Conservation (phyloP, 2,113 vertebrate genomes). For the Pygoscelis adeliae region DNA sequence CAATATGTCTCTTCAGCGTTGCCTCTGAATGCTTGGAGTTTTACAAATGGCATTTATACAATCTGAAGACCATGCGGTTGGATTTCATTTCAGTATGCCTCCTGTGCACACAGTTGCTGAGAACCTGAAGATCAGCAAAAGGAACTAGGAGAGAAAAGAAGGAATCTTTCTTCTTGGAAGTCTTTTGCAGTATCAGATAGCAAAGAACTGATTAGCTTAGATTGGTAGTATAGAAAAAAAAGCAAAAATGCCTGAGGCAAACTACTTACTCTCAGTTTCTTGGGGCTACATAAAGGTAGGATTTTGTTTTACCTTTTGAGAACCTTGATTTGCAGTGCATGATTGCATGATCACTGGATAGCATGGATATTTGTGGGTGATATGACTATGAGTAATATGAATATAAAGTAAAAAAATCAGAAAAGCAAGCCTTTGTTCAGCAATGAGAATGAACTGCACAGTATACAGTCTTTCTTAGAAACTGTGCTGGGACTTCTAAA, state of each 20-base stretch:
- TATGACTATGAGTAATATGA: neutral
- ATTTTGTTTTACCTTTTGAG: slow-evolving; percentile 56
- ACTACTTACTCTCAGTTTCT: slow-evolving; percentile 95
- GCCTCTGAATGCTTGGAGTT: slow-evolving; percentile 71
- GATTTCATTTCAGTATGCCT: slow-evolving; percentile 63
- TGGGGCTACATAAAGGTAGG: slow-evolving; percentile 99
- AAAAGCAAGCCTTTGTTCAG: neutral
- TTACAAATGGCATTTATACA: slow-evolving; percentile 75
- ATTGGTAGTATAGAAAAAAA: slow-evolving; percentile 21
- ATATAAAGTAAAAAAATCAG: neutral
- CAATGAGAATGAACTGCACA: neutral
- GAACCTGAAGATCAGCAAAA: slow-evolving; percentile 54
- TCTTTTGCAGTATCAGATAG: slow-evolving; percentile 28
- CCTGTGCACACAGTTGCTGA: slow-evolving; percentile 58
- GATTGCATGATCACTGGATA: slow-evolving; percentile 30
- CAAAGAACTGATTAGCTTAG: slow-evolving; percentile 54
- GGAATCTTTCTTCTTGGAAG: neutral
- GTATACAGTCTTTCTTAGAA: neutral
- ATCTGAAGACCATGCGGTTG: slow-evolving; percentile 57
- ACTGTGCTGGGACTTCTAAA: neutral
- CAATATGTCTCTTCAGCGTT: slow-evolving; percentile 60
- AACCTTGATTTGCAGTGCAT: slow-evolving; percentile 15
- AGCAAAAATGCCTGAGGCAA: slow-evolving; percentile 92
- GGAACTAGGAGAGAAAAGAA: slow-evolving; percentile 11
- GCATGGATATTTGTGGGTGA: neutral